phyloP scores from a whole-genome alignment of 2,888 invertebrate genomes.

The Clunio marinus region DNA sequence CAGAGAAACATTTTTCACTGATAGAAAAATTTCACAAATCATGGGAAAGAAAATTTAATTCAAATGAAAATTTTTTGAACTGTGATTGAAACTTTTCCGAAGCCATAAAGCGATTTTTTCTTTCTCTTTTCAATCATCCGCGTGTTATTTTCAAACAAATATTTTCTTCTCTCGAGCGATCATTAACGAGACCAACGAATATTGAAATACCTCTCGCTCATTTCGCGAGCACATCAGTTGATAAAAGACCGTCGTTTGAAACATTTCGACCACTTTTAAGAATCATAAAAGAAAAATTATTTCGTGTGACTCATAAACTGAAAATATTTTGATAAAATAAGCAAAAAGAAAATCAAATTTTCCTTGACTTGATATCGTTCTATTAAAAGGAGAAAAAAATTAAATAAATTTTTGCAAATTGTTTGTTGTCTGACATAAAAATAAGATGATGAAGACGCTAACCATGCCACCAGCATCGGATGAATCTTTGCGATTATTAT shows the following conservation, averaged over 20 bases:
- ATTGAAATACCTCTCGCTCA: constrained; percentile 24
- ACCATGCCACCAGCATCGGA: constrained; percentile 17
- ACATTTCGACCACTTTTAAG: neutral
- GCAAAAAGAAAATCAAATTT: too few relatives aligned
- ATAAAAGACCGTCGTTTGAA: constrained; percentile 19
- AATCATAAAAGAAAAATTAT: neutral
- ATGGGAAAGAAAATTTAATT: neutral
- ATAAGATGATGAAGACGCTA: constrained; percentile 24
- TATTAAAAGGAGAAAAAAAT: too few relatives aligned
- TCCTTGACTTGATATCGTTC: too few relatives aligned
- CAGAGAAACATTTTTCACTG: neutral
- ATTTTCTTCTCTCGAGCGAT: neutral
- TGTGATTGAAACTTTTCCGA: neutral
- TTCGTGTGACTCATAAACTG: constrained; percentile 22
- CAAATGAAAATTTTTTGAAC: neutral
- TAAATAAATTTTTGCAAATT: neutral
- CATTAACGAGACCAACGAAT: neutral
- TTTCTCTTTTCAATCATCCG: constrained; percentile 18
- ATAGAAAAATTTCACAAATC: too few relatives aligned
- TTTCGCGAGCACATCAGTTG: constrained; percentile 18
- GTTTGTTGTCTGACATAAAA: neutral
- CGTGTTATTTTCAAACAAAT: constrained; percentile 29
- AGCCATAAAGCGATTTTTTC: neutral
- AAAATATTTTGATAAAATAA: constrained; percentile 8
- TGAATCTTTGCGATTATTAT: constrained; percentile 20